Conservation (phyloP, 1,140 invertebrate species). For the Drosophila willistoni region DNA sequence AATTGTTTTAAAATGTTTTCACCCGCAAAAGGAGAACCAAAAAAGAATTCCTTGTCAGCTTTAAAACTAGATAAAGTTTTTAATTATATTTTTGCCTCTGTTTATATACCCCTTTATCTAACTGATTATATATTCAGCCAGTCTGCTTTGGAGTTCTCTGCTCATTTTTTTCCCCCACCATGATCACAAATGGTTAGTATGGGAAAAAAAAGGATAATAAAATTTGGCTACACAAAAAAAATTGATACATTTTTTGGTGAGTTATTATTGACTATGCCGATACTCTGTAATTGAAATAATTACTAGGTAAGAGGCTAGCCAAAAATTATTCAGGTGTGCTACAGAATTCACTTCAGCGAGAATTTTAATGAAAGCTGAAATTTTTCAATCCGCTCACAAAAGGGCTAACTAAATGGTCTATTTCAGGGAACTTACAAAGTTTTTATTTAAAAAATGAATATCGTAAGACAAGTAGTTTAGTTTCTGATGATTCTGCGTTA, state of each 20-base stretch:
- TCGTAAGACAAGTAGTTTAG: too few relatives aligned
- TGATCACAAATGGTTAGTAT: neutral
- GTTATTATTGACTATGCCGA: too few relatives aligned
- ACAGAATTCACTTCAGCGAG: too few relatives aligned
- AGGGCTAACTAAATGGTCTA: too few relatives aligned
- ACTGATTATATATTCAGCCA: constrained; percentile 4
- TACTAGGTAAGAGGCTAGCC: too few relatives aligned
- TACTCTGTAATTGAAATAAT: too few relatives aligned
- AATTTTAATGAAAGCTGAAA: too few relatives aligned
- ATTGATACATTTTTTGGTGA: neutral
- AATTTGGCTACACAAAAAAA: neutral
- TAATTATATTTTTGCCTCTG: constrained; percentile 1
- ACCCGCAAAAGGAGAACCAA: neutral
- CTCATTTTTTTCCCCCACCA: neutral
- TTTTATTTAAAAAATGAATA: too few relatives aligned
- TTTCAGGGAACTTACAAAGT: too few relatives aligned
- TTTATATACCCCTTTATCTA: neutral
- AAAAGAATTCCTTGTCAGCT: neutral
- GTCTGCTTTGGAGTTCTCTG: neutral
- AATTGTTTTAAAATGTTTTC: constrained; percentile 9
- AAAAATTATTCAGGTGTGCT: too few relatives aligned
- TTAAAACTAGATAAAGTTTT: constrained; percentile 10
- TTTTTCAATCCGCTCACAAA: too few relatives aligned
- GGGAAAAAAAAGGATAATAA: neutral
- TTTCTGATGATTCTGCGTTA: too few relatives aligned